These are phyloP conservation scores for human (Homo sapiens) DNA, from an alignment of 2,113 vertebrate genomes.

Conservation along the genomic window GRCh38 chr15:58876501-58877000, in stretches of 20 bases:
- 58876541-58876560: background rate
- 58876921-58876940: background rate
- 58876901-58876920: background rate
- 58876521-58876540: background rate
- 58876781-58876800: constrained; percentile 11
- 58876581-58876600: background rate
- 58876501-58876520: background rate
- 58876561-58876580: background rate
- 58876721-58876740: background rate
- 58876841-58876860: background rate
- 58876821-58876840: too few species aligned
- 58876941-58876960: background rate
- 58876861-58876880: background rate
- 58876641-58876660: background rate
- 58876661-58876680: background rate
- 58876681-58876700: background rate
- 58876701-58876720: background rate
- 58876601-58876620: background rate
- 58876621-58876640: background rate
- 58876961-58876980: background rate
- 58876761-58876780: background rate
- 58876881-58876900: background rate
- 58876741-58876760: background rate
- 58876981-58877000: background rate
- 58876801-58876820: background rate